Percentiles rank a stretch among this genome's conserved stretches.
Conservation (phyloP, 2,797 vertebrate genomes). For the Enteromius thamalakanensis region DNA sequence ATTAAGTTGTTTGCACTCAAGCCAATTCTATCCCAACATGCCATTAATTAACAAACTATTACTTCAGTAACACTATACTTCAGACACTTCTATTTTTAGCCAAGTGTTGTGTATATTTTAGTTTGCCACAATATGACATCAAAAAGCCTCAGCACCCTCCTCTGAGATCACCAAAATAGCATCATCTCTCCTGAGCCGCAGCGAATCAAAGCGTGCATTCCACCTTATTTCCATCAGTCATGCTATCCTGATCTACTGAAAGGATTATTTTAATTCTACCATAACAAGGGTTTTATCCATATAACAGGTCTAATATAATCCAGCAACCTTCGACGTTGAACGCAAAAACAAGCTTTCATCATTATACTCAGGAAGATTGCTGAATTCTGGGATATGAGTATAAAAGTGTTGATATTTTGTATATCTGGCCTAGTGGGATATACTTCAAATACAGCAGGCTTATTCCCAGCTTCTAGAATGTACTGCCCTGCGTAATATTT, state of each 20-base stretch:
- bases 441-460: neutral
- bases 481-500: neutral
- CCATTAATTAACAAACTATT: slow-evolving; percentile 8
- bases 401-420: no score
- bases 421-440: neutral
- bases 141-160: slow-evolving; percentile 3
- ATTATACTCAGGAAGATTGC: neutral
- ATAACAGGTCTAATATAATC: slow-evolving; percentile 31
- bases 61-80: neutral
- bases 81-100: slow-evolving; percentile 16
- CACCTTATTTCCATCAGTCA: slow-evolving; percentile 28
- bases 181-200: slow-evolving; percentile 34
- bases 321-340: neutral
- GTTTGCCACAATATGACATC: slow-evolving; percentile 13
- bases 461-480: neutral
- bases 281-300: slow-evolving; percentile 30
- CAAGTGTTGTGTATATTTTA: slow-evolving; percentile 6
- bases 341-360: neutral
- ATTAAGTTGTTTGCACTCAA: neutral
- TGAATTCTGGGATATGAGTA: neutral
- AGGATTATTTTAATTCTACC: slow-evolving; percentile 26
- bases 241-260: slow-evolving; percentile 11
- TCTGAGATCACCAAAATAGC: slow-evolving; percentile 40
- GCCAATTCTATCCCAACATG: neutral
- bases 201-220: slow-evolving; percentile 17